Percentiles rank a stretch among this genome's conserved stretches.
These are phyloP conservation scores for Lepidothrix coronata DNA, from an alignment of 2,113 vertebrate genomes.

Conservation along the genomic window DNA sequence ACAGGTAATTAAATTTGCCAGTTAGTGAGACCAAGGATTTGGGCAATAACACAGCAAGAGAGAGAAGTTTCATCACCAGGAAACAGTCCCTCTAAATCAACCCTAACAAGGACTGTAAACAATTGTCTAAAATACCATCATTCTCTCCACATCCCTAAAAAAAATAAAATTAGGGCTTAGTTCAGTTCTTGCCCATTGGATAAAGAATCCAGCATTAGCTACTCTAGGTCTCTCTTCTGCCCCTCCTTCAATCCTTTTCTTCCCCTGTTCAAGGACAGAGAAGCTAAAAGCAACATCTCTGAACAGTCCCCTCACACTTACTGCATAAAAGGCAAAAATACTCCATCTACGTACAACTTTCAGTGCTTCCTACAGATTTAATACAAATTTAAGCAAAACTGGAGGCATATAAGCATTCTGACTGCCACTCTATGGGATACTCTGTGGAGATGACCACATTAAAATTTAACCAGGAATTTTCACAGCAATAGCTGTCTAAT, in stretches of 20 bases:
- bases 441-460: background rate
- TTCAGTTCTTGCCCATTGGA: background rate
- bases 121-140: background rate
- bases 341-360: background rate
- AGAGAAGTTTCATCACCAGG: background rate
- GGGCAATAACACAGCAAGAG: background rate
- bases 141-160: background rate
- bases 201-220: background rate
- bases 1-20: background rate
- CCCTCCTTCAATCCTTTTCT: background rate
- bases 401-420: background rate
- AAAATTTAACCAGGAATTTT: slow-evolving; percentile 45
- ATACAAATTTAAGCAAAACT: background rate
- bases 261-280: background rate
- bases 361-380: background rate
- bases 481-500: slow-evolving; percentile 26
- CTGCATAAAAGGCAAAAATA: background rate
- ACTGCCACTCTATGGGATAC: background rate
- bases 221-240: background rate
- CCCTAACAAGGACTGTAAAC: background rate
- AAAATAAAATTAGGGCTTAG: background rate
- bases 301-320: background rate
- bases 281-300: background rate
- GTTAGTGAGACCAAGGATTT: background rate
- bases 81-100: background rate